phyloP scores from a whole-genome alignment of 2,113 vertebrate genomes.

The Globicephala melas region DNA sequence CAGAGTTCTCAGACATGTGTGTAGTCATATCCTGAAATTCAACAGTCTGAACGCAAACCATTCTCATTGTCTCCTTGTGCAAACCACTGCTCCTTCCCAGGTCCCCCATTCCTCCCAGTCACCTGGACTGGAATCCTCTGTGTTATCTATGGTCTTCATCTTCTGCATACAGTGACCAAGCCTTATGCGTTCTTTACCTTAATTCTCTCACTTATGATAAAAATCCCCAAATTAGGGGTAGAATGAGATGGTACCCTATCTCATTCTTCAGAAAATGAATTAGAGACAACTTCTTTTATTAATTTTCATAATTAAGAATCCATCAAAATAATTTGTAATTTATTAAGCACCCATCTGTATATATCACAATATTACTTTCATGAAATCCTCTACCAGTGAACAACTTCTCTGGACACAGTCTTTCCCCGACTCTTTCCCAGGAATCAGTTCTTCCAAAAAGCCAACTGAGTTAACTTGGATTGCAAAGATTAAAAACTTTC shows the following conservation, averaged over 20 bases:
- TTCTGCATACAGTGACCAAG: background rate
- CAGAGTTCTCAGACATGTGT: background rate
- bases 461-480: background rate
- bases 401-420: background rate
- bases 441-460: background rate
- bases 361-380: background rate
- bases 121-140: background rate
- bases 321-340: background rate
- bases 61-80: background rate
- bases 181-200: background rate
- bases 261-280: slow-evolving; percentile 41
- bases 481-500: slow-evolving; percentile 15
- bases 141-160: background rate
- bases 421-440: background rate
- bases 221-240: background rate
- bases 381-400: background rate
- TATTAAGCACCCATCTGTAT: background rate
- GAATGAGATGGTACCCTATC: background rate
- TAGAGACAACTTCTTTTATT: background rate
- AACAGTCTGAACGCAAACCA: background rate
- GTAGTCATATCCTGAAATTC: background rate
- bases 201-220: background rate
- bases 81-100: background rate
- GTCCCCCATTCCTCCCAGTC: background rate
- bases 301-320: background rate